Conservation (phyloP, 1,140 invertebrate genomes). For the Mesaphorura yosii region DNA sequence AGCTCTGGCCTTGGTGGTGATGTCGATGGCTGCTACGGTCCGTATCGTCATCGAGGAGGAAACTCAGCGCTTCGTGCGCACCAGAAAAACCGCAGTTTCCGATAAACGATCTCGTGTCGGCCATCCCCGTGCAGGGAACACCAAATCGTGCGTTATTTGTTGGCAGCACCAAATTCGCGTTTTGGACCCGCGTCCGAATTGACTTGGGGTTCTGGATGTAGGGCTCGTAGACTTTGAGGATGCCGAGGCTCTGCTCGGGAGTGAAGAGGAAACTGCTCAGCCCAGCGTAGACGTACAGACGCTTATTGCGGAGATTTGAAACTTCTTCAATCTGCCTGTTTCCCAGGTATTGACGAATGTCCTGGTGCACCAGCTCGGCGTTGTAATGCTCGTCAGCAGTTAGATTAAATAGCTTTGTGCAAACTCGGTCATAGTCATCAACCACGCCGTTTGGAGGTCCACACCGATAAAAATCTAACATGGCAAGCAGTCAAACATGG, state of each 20-base stretch:
- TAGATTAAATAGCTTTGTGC: slow-evolving; percentile 9
- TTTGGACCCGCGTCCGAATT: slow-evolving; percentile 19
- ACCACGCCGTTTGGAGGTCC: slow-evolving; percentile 6
- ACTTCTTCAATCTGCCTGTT: slow-evolving; percentile 12
- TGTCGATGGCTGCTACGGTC: too few relatives aligned
- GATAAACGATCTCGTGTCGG: slow-evolving; percentile 18
- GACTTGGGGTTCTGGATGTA: slow-evolving; percentile 13
- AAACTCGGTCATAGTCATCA: slow-evolving; percentile 18
- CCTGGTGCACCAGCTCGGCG: not conserved
- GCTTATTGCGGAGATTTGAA: slow-evolving; percentile 11
- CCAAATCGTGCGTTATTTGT: slow-evolving; percentile 12
- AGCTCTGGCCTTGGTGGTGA: too few relatives aligned
- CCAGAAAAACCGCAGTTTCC: slow-evolving; percentile 30
- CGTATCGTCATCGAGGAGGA: slow-evolving; percentile 17
- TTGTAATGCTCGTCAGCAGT: not conserved
- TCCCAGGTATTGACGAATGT: slow-evolving; percentile 14
- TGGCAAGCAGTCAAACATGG: not conserved
- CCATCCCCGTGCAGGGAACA: not conserved
- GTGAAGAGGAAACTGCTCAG: slow-evolving; percentile 16
- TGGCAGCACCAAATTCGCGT: slow-evolving; percentile 11
- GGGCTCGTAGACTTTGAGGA: slow-evolving; percentile 18
- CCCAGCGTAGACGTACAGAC: slow-evolving; percentile 21
- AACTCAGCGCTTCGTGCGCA: slow-evolving; percentile 21
- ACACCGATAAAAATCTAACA: slow-evolving; percentile 23
- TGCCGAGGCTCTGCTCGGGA: slow-evolving; percentile 14